Conservation (phyloP, 2,113 vertebrate species). For the Sylvia atricapilla region DNA sequence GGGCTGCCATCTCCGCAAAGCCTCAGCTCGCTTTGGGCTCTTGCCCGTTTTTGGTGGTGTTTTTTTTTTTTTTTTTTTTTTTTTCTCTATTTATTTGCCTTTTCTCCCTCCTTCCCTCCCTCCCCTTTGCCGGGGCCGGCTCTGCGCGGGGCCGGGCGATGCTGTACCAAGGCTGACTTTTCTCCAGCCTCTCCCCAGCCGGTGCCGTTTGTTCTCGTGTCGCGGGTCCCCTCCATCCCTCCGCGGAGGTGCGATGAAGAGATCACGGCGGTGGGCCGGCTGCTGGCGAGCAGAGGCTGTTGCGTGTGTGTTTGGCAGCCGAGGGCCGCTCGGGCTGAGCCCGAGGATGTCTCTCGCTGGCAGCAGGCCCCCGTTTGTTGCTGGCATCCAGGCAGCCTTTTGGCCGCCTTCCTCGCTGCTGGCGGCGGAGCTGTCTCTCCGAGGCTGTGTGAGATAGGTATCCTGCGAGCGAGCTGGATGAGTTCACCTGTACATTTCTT, state of each 20-base stretch:
- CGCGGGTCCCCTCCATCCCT: neutral
- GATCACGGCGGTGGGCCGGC: neutral
- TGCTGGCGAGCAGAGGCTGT: slow-evolving; percentile 18
- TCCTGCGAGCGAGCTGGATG: neutral
- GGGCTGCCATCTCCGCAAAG: slow-evolving; percentile 23
- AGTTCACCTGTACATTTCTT: neutral
- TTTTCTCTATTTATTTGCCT: neutral
- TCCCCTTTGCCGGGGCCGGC: neutral
- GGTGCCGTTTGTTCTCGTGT: neutral
- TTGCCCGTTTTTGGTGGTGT: slow-evolving; percentile 18
- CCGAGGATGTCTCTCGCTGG: slow-evolving; percentile 20
- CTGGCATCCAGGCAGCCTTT: slow-evolving; percentile 37
- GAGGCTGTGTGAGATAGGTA: neutral
- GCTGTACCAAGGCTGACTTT: neutral
- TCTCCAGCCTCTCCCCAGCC: neutral
- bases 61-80: neutral
- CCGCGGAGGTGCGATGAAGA: slow-evolving; percentile 18
- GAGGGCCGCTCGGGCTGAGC: neutral
- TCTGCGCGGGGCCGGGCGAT: neutral
- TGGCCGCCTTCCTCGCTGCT: slow-evolving; percentile 45
- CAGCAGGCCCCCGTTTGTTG: neutral
- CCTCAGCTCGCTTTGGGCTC: neutral
- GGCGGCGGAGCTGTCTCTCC: slow-evolving; percentile 18
- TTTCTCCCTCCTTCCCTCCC: neutral
- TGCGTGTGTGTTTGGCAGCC: slow-evolving; percentile 36